These are phyloP conservation scores for Gryon sp. DNA, from an alignment of 1,140 invertebrate genomes.

Conservation along the genomic window DNA sequence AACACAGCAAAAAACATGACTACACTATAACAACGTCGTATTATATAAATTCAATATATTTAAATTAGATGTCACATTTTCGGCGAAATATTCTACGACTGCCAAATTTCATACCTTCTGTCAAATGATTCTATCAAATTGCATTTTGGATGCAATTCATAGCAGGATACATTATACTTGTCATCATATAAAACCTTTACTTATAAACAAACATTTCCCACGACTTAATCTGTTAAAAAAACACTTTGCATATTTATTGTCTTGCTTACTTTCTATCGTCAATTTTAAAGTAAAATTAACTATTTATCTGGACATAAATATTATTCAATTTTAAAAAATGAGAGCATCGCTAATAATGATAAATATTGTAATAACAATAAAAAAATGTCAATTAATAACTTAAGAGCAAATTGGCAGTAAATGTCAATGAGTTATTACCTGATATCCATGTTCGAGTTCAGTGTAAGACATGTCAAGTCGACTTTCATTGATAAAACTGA, in stretches of 20 bases:
- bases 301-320: too few relatives aligned
- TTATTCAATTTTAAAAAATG: too few relatives aligned
- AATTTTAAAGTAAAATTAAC: too few relatives aligned
- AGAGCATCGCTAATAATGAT: too few relatives aligned
- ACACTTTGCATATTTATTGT: too few relatives aligned
- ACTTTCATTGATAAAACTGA: conserved; percentile 74
- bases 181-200: background rate
- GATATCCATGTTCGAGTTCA: conserved; percentile 93
- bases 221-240: too few relatives aligned
- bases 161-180: conserved; percentile 4
- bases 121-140: conserved; percentile 1
- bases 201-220: too few relatives aligned
- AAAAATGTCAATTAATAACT: conserved; percentile 7
- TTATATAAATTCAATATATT: too few relatives aligned
- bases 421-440: conserved; percentile 77
- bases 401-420: background rate
- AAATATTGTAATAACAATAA: background rate
- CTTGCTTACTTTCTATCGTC: too few relatives aligned
- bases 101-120: conserved; percentile 6
- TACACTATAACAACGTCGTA: too few relatives aligned
- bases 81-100: background rate
- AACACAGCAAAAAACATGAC: too few relatives aligned
- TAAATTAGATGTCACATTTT: background rate
- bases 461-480: conserved; percentile 89
- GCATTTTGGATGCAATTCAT: conserved; percentile 3